Conservation (phyloP, 2,797 vertebrate species). For the Kryptolebias ocellatus region DNA sequence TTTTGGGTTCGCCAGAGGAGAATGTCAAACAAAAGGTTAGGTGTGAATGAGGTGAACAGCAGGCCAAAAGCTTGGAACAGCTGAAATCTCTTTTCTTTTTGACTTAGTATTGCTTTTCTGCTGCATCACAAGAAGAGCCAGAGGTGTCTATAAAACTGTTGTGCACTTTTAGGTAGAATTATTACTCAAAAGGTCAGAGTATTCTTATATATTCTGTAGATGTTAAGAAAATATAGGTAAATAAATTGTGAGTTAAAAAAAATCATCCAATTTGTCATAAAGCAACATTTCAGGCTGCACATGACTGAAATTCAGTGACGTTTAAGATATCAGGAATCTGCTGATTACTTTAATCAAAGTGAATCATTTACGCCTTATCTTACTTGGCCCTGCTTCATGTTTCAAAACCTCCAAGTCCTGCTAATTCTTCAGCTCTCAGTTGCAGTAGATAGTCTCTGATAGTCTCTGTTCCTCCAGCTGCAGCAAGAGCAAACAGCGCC, state of each 20-base stretch:
- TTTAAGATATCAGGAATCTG: neutral
- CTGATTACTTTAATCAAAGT: neutral
- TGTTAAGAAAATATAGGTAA: neutral
- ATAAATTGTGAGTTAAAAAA: neutral
- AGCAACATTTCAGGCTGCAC: too few species aligned
- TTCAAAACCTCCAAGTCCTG: neutral
- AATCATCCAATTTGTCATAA: neutral
- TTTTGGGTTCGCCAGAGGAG: conserved; percentile 44
- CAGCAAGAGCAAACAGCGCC: conserved; percentile 63
- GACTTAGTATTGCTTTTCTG: conserved; percentile 3
- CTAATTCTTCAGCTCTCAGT: conserved; percentile 28
- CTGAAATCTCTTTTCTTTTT: conserved; percentile 45
- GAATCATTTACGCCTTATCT: conserved; percentile 3
- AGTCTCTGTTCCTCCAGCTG: conserved; percentile 26
- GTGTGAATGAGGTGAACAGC: conserved; percentile 45
- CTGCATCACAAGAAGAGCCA: conserved; percentile 26
- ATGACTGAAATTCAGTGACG: neutral
- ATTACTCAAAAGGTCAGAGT: neutral
- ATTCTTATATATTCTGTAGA: too few species aligned
- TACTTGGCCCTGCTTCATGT: neutral
- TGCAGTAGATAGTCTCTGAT: conserved; percentile 13
- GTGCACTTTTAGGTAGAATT: neutral
- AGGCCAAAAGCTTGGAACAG: conserved; percentile 48
- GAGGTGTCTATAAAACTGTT: neutral
- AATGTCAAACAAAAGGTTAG: conserved; percentile 68